Conservation (phyloP, 1,140 invertebrate species). For the Hylyphantes graminicola region DNA sequence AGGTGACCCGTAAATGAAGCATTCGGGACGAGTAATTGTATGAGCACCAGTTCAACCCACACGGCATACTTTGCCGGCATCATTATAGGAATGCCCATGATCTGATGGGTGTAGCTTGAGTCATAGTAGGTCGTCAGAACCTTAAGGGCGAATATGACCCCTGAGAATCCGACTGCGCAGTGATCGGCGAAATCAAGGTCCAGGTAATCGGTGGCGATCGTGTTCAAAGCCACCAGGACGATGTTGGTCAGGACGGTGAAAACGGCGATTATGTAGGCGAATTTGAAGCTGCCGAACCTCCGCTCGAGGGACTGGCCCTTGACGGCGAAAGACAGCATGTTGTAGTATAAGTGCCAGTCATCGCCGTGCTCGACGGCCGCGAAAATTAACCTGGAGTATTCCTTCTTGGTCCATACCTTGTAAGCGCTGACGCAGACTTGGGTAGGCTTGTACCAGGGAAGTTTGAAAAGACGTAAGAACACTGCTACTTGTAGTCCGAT, state of each 20-base stretch:
- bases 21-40: constrained; percentile 76
- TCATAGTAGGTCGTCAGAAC: constrained; percentile 72
- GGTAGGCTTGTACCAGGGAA: constrained; percentile 71
- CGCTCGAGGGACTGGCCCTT: constrained; percentile 75
- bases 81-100: constrained; percentile 70
- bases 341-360: constrained; percentile 81
- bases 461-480: constrained; percentile 65
- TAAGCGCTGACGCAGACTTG: constrained; percentile 75
- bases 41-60: constrained; percentile 78
- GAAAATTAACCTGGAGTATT: constrained; percentile 74
- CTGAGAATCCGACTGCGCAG: constrained; percentile 79
- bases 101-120: constrained; percentile 64
- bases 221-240: constrained; percentile 71
- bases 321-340: constrained; percentile 78
- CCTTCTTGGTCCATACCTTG: constrained; percentile 70
- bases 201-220: constrained; percentile 63
- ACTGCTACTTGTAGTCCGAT: constrained; percentile 68
- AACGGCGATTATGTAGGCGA: constrained; percentile 72
- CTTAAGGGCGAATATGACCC: constrained; percentile 77
- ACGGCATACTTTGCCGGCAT: constrained; percentile 73
- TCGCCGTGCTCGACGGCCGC: constrained; percentile 77
- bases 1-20: constrained; percentile 76
- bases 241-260: constrained; percentile 72
- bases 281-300: constrained; percentile 73
- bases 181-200: constrained; percentile 61